phyloP scores from a whole-genome alignment of 2,113 vertebrate species.

The Brienomyrus longianalis region DNA sequence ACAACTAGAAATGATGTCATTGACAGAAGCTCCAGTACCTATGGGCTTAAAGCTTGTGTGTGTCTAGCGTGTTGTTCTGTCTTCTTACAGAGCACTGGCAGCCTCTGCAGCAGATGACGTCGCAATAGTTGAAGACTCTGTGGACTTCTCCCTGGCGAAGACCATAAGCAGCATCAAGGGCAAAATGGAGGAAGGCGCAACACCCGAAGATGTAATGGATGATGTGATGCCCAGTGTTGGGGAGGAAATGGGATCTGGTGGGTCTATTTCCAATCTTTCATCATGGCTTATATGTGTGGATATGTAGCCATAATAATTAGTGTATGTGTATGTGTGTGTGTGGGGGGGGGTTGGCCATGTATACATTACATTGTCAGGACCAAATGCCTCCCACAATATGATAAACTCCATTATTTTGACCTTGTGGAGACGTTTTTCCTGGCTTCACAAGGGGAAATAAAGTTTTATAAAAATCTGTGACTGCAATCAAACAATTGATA shows the following conservation, averaged over 20 bases:
- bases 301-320: not conserved
- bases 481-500: not conserved
- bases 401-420: not conserved
- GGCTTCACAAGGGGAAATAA: not conserved
- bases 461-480: not conserved
- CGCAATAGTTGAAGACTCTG: conserved; percentile 56
- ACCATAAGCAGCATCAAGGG: conserved; percentile 68
- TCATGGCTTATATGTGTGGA: not conserved
- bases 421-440: not conserved
- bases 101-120: conserved; percentile 47
- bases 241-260: conserved; percentile 72
- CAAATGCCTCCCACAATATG: not conserved
- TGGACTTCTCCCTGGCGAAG: conserved; percentile 69
- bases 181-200: conserved; percentile 57
- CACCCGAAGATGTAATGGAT: conserved; percentile 52
- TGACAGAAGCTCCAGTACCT: not conserved
- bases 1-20: not conserved
- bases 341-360: not conserved
- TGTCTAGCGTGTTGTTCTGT: not conserved
- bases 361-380: not conserved
- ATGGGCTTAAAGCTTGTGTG: not conserved
- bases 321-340: not conserved
- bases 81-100: conserved; percentile 48
- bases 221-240: conserved; percentile 53
- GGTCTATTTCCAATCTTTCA: conserved; percentile 19